Base-by-base conservation (phyloP, 2,888 invertebrate genomes). In the Argyra leucocephala region DNA sequence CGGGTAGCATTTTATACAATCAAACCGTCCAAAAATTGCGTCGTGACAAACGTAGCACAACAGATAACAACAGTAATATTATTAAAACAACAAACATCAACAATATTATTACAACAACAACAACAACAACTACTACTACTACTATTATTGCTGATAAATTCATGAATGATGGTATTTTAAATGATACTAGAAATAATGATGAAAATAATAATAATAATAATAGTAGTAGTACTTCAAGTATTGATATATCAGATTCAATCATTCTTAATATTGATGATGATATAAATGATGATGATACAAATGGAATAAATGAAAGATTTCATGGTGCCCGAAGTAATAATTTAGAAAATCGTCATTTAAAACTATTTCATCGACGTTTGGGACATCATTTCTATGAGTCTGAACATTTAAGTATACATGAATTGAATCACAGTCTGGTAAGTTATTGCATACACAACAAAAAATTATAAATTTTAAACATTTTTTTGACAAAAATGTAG, bases 11-110 rank as follows among this genome's bases (percentile, higher is more conserved):
- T n/a, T 66, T 69, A 62, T 69, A 71, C 64, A 70, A 72, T 65
- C 66, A 69, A 67, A 69, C 69, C 69, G 71, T 71, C 66, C 69
- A 71, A 66, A 69, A 66, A 64, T 65, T 70, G 67, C 68, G 69
- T 63, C 69, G 67, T 66, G 66, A 68, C 22, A 65, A 65, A 63
- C 62, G 66, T 22, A 65, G 61, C 63, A 67, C 64, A 66, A 66
- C 65, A 10, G 5, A 6, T 10, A 64, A 65, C 66, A 65, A 66
- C 63, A 36, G 3, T 48, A 15, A 48, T 18, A 31, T 31, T 10
- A 10, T 7, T 31, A 31, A 5, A 31, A 31, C 31, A 31, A 10
- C 31, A 31, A 31, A 5, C 31, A 31, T 10, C 31, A 31, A 31
- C 10, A n/a, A 48, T n/a, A 48, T 48, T 5, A 48, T 18, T 15